Evolutionary conservation across 2,113 vertebrate genomes (phyloP), one percentile per base, ranked within the genome.

Genomic region (Leptocoma aspasia): DNA sequence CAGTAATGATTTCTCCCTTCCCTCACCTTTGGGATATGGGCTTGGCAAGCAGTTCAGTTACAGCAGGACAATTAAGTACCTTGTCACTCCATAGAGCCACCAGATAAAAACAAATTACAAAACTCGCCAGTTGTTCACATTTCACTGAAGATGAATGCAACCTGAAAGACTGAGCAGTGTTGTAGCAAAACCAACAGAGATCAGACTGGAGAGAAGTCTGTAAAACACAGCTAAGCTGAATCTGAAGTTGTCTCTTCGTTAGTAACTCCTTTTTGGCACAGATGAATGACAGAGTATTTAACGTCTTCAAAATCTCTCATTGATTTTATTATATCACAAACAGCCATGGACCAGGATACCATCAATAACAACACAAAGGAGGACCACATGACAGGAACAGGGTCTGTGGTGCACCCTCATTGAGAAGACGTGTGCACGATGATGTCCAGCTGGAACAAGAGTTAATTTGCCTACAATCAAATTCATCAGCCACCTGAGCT

Each of bases 1-100:
- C 57, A 68, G 68, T 77, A 95, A 94, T 77, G 80, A 92, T 30
- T 84, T 86, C 53, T 92, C 72, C 75, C 77, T 90, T 66, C 89
- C 77, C 73, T 84, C 60, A 86, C 1, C 14, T 94, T 87, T 90
- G 44, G 90, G 80, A 94, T 82, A 76, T 13, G 61, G 56, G 21
- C 66, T 94, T 91, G 69, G 73, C 77, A 90, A 79, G 42, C 91
- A 72, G 57, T 24, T 68, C 60, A 39, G 45, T 79, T 47, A 61
- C 21, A 96, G 41, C 1, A 94, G 93, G 53, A 88, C 54, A 39
- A 59, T 78, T 50, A 53, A 70, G 28, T 71, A 66, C 24, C 44
- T 88, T 79, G 65, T 63, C 84, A 73, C 59, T 89, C 65, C 41
- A 9, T 18, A 89, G 90, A 71, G 88, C 69, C 78, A 79, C 79